Evolutionary conservation across 2,888 invertebrate genomes (phyloP), one percentile per base, ranked within the genome.

Genomic region (Sicus ferrugineus): DNA sequence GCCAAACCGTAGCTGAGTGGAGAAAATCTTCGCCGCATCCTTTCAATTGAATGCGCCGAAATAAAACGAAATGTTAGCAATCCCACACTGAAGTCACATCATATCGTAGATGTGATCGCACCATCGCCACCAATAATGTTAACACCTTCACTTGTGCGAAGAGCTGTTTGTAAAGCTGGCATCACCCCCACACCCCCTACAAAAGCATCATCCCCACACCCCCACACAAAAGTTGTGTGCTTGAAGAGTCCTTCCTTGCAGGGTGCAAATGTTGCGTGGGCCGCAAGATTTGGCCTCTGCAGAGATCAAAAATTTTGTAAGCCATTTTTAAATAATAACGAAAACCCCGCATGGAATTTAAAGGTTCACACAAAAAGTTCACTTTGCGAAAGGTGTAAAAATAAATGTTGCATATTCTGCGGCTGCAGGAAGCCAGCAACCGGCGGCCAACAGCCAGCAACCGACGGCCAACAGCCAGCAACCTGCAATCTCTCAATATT

Each of bases 131-230:
- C 19, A 30, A 34, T 48, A 42, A 67, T 21, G 68, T 63, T 68
- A 63, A 68, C 68, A 68, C 63, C 68, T 68, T 46, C 68, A 46
- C 30, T 63, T 68, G 68, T 68, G 68, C 63, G 63, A 56, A 56
- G 56, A 63, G 62, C 30, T 61, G 52, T 30, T 28, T 42, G 38
- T 34, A 30, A 30, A 19, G 34, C 21, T 38, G 19, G 14, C 52
- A 19, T 23, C 21, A 52, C 52, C 14, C 14, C 14, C 11, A 7
- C 1, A 3, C 21, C 26, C 16, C 52, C 21, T 11, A 6, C 14
- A 9, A 14, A 34, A 34, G 34, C 34, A 11, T 7, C 6, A 5
- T 34, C 34, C 34, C 11, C 6, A 11, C 34, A 34, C 6, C 34
- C 11, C 34, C 34, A 7, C 34, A 34, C 34, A 34, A 34, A 7